Conservation (phyloP, 2,797 vertebrate genomes). For the Gobio occitaniae region DNA sequence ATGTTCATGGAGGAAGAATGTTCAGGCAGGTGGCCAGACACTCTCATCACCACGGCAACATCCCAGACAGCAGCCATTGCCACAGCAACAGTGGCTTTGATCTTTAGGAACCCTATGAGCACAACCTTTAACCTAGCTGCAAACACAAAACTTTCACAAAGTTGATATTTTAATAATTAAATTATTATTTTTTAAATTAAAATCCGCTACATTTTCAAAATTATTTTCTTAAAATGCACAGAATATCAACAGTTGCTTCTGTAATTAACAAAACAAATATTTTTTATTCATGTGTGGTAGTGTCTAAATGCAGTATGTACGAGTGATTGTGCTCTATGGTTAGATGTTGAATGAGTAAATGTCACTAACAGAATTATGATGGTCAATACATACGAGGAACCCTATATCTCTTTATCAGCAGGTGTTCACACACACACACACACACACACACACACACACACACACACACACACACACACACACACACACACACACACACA, state of each 20-base stretch:
- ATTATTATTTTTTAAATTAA: background rate
- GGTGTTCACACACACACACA: background rate
- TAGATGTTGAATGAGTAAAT: background rate
- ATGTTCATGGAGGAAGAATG: background rate
- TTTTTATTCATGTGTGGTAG: too few relatives aligned
- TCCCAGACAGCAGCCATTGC: slow-evolving; percentile 55
- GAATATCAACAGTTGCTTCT: too few relatives aligned
- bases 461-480: background rate
- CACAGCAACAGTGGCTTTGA: slow-evolving; percentile 59
- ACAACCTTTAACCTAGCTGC: slow-evolving; percentile 49
- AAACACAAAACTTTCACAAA: background rate
- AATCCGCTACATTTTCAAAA: background rate
- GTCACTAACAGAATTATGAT: background rate
- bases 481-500: background rate
- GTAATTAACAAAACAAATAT: too few relatives aligned
- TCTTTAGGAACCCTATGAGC: slow-evolving; percentile 47
- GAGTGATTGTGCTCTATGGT: background rate
- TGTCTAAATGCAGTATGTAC: background rate
- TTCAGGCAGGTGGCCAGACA: slow-evolving; percentile 47
- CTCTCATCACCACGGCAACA: slow-evolving; percentile 56
- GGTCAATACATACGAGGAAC: background rate
- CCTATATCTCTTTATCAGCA: slow-evolving; percentile 25
- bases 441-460: background rate
- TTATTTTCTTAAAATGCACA: too few relatives aligned
- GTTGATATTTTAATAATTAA: background rate